Evolutionary conservation across 2,888 invertebrate species (phyloP).

Genomic region (Anodontia alba): DNA sequence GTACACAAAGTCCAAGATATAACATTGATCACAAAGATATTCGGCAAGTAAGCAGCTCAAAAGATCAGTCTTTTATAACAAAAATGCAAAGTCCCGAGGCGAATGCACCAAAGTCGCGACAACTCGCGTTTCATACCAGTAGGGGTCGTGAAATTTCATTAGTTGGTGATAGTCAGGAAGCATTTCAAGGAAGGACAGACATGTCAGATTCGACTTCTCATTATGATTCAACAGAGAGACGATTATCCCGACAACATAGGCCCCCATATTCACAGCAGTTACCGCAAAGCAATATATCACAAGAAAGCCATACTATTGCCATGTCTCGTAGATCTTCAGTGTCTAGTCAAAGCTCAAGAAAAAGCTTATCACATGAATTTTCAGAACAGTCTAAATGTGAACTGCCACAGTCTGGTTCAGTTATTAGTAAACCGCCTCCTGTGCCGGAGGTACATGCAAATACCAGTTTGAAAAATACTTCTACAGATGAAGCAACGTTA

Average conservation of each 20-base stretch:
- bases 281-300: not conserved
- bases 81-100: not conserved
- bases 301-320: not conserved
- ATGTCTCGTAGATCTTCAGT: not conserved
- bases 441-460: not conserved
- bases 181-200: not conserved
- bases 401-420: not conserved
- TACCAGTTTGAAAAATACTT: not conserved
- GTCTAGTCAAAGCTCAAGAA: conserved; percentile 10
- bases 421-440: not conserved
- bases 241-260: conserved; percentile 2
- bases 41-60: not conserved
- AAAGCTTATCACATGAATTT: not conserved
- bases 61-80: not conserved
- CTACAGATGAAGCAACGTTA: not conserved
- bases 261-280: not conserved
- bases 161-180: not conserved
- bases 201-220: not conserved
- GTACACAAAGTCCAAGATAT: not conserved
- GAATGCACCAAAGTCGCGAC: not conserved
- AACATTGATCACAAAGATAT: not conserved
- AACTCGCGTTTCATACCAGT: not conserved
- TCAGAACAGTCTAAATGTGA: not conserved
- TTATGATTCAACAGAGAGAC: conserved; percentile 1
- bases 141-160: conserved; percentile 6